Conservation (phyloP, 1,140 invertebrate genomes). For the Drosophila tristis region DNA sequence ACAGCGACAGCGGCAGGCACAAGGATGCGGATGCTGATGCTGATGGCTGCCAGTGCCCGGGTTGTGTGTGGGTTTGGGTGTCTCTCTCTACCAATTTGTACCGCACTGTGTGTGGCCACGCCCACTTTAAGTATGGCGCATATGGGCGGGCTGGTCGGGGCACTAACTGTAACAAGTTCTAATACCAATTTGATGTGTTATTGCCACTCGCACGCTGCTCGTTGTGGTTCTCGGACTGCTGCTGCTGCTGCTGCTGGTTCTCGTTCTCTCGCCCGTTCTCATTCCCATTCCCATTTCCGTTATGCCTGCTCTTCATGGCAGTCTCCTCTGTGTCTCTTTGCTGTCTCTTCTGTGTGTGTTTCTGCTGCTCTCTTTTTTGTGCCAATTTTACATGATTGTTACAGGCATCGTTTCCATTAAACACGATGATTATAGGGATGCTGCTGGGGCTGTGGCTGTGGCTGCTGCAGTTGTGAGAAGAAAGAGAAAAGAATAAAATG, state of each 20-base stretch:
- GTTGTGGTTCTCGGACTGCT: too few species aligned
- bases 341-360: too few species aligned
- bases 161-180: slow-evolving; percentile 51
- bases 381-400: slow-evolving; percentile 79
- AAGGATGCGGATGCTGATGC: not conserved
- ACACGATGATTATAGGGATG: slow-evolving; percentile 12
- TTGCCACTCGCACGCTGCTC: slow-evolving; percentile 34
- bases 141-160: slow-evolving; percentile 2
- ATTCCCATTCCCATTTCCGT: slow-evolving; percentile 53
- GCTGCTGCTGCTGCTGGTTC: too few species aligned
- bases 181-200: slow-evolving; percentile 74
- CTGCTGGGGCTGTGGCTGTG: not conserved
- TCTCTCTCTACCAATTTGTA: slow-evolving; percentile 45
- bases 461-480: slow-evolving; percentile 9
- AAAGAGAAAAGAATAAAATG: slow-evolving; percentile 29
- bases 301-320: slow-evolving; percentile 9
- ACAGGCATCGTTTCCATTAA: slow-evolving; percentile 66
- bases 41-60: not conserved
- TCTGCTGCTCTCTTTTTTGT: slow-evolving; percentile 33
- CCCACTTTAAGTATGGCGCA: slow-evolving; percentile 1
- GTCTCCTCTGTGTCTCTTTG: too few species aligned
- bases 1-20: slow-evolving; percentile 17
- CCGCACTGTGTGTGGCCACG: slow-evolving; percentile 10
- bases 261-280: slow-evolving; percentile 1
- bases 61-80: not conserved